Evolutionary conservation across 2,113 vertebrate genomes (phyloP).

Genomic region (Falco punctatus): DNA sequence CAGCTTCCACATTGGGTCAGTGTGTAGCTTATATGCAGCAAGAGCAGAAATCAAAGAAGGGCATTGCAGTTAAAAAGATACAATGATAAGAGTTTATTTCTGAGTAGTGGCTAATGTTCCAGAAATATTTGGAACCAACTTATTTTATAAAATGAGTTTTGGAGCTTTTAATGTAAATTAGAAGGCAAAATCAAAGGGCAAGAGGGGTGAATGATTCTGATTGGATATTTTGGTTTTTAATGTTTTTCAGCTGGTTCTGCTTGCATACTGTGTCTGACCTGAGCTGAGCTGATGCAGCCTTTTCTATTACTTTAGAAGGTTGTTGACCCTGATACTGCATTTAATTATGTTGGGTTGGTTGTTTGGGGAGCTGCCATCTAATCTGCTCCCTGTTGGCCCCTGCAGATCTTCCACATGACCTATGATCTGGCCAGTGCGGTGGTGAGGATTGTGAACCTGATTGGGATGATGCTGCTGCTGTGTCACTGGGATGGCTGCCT

Average conservation of each 20-base stretch:
- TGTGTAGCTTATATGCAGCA: neutral
- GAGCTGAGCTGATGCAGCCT: neutral
- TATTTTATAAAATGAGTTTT: neutral
- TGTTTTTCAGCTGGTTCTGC: neutral
- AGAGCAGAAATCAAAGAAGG: neutral
- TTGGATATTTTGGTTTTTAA: neutral
- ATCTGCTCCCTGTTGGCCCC: neutral
- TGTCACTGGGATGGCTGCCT: conserved; percentile 99
- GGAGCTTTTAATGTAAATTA: neutral
- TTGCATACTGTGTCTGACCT: neutral
- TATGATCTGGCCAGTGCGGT: conserved; percentile 97
- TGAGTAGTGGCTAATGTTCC: neutral
- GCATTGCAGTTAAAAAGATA: neutral
- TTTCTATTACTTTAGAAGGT: neutral
- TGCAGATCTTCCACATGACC: conserved; percentile 99
- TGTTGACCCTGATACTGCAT: neutral
- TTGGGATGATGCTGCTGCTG: conserved; percentile 97
- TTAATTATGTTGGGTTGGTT: neutral
- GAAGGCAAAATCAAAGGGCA: neutral
- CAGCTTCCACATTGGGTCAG: neutral
- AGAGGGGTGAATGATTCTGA: neutral
- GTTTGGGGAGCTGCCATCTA: neutral
- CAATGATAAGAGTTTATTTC: neutral
- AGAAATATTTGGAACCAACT: neutral
- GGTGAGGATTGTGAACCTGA: conserved; percentile 94